Percentiles rank a stretch among this genome's conserved stretches.
phyloP scores from a whole-genome alignment of 2,113 vertebrate genomes.

The Dinomys branickii region DNA sequence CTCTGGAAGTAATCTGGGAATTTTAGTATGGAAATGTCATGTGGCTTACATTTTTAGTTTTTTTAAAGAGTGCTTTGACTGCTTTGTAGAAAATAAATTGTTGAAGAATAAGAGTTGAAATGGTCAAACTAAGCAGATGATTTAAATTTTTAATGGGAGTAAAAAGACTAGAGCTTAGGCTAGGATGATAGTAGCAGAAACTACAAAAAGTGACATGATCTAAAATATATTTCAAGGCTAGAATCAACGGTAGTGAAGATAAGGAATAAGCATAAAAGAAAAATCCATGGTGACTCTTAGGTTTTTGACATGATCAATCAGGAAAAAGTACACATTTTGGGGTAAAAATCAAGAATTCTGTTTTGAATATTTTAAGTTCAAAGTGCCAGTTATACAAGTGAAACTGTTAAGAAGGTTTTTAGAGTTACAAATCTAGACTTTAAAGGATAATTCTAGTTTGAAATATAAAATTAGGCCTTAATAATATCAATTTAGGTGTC shows the following conservation, averaged over 20 bases:
- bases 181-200: neutral
- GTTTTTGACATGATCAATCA: neutral
- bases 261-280: neutral
- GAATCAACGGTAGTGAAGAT: neutral
- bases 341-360: conserved; percentile 48
- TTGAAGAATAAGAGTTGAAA: neutral
- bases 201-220: neutral
- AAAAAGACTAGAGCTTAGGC: neutral
- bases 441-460: conserved; percentile 49
- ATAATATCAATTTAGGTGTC: conserved; percentile 51
- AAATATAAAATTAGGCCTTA: conserved; percentile 50
- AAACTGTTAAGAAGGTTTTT: conserved; percentile 32
- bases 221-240: neutral
- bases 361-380: conserved; percentile 23
- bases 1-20: neutral
- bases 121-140: conserved; percentile 2
- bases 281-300: neutral
- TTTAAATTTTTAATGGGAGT: neutral
- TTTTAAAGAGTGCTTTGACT: neutral
- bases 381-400: neutral
- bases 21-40: neutral
- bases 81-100: neutral
- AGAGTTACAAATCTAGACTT: conserved; percentile 49
- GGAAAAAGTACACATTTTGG: neutral
- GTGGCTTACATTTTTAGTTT: neutral